These are phyloP conservation scores for Drosophila neotestacea DNA, from an alignment of 2,888 invertebrate species.

Conservation along the genomic window DNA sequence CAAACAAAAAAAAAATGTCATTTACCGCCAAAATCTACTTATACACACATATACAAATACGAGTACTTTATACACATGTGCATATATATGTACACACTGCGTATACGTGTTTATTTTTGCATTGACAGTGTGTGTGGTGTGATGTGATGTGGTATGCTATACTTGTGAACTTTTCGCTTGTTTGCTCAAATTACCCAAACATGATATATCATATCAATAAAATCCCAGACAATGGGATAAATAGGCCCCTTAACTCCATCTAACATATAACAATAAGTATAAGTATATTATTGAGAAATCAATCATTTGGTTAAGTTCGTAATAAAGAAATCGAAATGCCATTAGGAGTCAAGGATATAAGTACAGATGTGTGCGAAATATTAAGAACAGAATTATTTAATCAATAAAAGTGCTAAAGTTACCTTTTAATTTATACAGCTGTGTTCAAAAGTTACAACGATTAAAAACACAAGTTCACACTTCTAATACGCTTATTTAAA, in stretches of 20 bases:
- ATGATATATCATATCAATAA: slow-evolving; percentile 53
- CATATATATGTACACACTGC: background rate
- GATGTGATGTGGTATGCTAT: slow-evolving; percentile 7
- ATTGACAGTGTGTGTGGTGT: slow-evolving; percentile 22
- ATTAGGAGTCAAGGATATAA: background rate
- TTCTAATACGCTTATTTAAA: too few relatives aligned
- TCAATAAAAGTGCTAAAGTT: background rate
- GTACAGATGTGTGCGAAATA: background rate
- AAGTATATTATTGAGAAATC: slow-evolving; percentile 5
- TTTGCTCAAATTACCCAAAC: slow-evolving; percentile 68
- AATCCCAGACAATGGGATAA: slow-evolving; percentile 45
- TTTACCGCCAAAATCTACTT: slow-evolving; percentile 55
- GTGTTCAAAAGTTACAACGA: too few relatives aligned
- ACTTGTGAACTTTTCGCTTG: slow-evolving; percentile 42
- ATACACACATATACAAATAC: slow-evolving; percentile 3
- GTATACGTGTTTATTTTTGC: slow-evolving; percentile 15
- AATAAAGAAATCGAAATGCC: background rate
- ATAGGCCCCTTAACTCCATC: slow-evolving; percentile 4
- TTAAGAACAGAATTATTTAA: background rate
- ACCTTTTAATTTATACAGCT: too few relatives aligned
- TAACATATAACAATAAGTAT: background rate
- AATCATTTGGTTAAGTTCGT: slow-evolving; percentile 10
- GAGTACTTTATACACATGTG: background rate
- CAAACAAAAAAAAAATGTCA: slow-evolving; percentile 53
- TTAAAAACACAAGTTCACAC: too few relatives aligned